Conservation (phyloP, 2,113 vertebrate species). For the Brachionichthys hirsutus region DNA sequence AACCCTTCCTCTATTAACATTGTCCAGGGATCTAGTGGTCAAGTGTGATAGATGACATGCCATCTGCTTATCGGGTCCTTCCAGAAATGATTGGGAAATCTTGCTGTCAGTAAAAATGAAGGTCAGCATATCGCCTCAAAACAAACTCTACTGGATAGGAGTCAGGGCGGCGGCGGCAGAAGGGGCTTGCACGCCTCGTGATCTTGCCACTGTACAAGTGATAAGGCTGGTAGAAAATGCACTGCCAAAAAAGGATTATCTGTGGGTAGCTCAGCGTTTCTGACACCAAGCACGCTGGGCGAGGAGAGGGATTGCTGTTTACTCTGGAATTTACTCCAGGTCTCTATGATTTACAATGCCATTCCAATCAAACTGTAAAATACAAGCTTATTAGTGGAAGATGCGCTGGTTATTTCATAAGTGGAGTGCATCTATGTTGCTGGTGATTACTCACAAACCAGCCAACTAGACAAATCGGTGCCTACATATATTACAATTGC, state of each 20-base stretch:
- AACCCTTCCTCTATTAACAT: conserved; percentile 57
- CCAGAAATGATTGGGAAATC: conserved; percentile 62
- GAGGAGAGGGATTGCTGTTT: conserved; percentile 46
- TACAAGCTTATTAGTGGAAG: conserved; percentile 35
- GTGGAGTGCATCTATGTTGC: conserved; percentile 39
- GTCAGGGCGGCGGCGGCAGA: conserved; percentile 24
- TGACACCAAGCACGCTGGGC: conserved; percentile 59
- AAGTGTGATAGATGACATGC: conserved; percentile 72
- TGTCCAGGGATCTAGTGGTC: conserved; percentile 63
- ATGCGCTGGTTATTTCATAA: conserved; percentile 52
- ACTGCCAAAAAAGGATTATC: conserved; percentile 73
- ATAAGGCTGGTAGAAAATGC: conserved; percentile 68
- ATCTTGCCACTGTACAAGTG: conserved; percentile 64
- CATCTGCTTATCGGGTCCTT: conserved; percentile 73
- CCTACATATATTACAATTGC: conserved; percentile 35
- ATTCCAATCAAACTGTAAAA: conserved; percentile 23
- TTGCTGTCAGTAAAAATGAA: conserved; percentile 64
- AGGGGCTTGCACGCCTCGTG: conserved; percentile 45
- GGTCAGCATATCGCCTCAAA: conserved; percentile 68
- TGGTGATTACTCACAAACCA: conserved; percentile 41
- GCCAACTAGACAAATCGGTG: conserved; percentile 26
- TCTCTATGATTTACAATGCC: conserved; percentile 26
- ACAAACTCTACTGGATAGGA: conserved; percentile 42
- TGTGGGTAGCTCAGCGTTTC: conserved; percentile 63
- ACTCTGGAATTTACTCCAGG: conserved; percentile 24